Evolutionary conservation across 1,140 invertebrate species (phyloP).

Genomic region (Drosophila baimaii): DNA sequence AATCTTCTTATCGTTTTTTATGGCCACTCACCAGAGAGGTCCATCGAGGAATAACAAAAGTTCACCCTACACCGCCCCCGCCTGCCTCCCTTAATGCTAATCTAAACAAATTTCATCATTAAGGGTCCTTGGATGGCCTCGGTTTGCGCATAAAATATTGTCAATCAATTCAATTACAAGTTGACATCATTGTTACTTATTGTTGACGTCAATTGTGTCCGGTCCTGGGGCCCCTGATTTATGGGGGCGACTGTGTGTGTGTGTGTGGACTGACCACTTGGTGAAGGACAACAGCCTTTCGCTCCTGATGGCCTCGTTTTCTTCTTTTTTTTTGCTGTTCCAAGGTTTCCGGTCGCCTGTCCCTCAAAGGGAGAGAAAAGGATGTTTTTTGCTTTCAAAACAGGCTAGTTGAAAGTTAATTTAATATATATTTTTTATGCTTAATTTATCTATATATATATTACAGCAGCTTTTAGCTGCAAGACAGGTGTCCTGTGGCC

Average conservation of each 20-base stretch:
- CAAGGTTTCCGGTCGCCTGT: neutral
- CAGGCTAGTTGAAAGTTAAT: too few species aligned
- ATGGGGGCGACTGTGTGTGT: too few species aligned
- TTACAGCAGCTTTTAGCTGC: neutral
- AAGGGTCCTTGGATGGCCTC: constrained; percentile 48
- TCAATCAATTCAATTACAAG: constrained; percentile 84
- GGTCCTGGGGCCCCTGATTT: constrained; percentile 36
- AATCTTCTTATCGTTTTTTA: constrained; percentile 82
- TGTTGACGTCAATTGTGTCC: constrained; percentile 80
- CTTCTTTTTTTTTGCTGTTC: too few species aligned
- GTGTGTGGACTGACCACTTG: constrained; percentile 26
- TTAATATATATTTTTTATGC: too few species aligned
- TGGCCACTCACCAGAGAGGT: constrained; percentile 61
- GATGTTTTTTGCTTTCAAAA: neutral
- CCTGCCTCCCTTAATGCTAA: constrained; percentile 72
- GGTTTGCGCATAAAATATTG: constrained; percentile 80
- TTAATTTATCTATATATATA: too few species aligned
- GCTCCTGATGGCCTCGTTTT: constrained; percentile 14
- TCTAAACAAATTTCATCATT: constrained; percentile 84
- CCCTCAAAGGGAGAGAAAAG: neutral
- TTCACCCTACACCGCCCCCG: neutral
- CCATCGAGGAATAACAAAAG: constrained; percentile 30
- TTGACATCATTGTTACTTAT: constrained; percentile 83
- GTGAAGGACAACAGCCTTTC: neutral
- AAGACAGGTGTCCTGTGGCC: constrained; percentile 6